These are phyloP conservation scores for Uropsilus gracilis DNA, from an alignment of 2,113 vertebrate species.

Conservation along the genomic window DNA sequence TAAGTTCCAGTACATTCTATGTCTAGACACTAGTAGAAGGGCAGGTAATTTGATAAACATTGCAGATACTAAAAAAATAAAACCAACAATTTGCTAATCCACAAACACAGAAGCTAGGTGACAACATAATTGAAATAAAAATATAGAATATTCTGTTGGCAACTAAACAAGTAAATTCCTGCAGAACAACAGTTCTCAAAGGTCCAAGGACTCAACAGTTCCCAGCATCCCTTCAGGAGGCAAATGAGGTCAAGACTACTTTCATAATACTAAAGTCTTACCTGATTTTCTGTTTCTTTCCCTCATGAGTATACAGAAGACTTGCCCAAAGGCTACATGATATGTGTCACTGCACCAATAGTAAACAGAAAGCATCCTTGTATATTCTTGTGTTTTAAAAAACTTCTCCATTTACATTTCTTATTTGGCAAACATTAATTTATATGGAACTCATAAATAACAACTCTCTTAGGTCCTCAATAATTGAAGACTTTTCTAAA, in stretches of 20 bases:
- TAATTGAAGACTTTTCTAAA: neutral
- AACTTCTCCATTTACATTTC: conserved; percentile 31
- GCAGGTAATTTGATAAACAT: conserved; percentile 56
- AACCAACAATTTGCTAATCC: neutral
- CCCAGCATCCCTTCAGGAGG: neutral
- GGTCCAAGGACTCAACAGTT: neutral
- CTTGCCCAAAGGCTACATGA: neutral
- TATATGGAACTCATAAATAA: neutral
- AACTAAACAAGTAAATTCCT: neutral
- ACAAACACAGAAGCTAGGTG: conserved; percentile 27
- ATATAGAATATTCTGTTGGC: neutral
- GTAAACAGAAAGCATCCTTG: neutral
- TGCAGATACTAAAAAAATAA: conserved; percentile 43
- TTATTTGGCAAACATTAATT: neutral
- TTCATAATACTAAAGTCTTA: neutral
- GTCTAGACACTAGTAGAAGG: conserved; percentile 76
- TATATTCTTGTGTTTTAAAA: neutral
- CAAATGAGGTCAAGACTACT: neutral
- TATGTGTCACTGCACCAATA: neutral
- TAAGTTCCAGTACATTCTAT: conserved; percentile 71
- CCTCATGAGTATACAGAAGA: neutral
- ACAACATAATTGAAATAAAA: conserved; percentile 50
- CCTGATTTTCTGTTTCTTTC: neutral
- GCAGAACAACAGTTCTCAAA: neutral
- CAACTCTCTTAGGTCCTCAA: neutral